These are phyloP conservation scores for Struthio camelus DNA, from an alignment of 2,113 vertebrate species.

Conservation along the genomic window DNA sequence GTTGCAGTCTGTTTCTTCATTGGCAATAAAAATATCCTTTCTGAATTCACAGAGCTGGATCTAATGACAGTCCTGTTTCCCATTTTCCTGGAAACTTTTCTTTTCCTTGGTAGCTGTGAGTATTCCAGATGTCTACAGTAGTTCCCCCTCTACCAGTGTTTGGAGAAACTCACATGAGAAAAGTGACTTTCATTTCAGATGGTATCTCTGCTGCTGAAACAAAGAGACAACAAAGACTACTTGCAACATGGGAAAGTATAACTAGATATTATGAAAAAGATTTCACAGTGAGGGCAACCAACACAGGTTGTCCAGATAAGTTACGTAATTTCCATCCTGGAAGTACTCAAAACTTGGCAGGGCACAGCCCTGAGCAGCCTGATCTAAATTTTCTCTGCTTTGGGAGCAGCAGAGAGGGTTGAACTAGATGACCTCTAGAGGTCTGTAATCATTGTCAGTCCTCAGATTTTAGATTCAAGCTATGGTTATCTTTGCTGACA, in stretches of 20 bases:
- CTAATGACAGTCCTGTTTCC: background rate
- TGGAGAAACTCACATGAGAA: background rate
- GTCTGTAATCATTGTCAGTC: background rate
- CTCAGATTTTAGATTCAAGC: background rate
- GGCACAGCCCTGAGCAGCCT: background rate
- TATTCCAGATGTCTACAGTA: background rate
- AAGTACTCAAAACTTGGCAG: background rate
- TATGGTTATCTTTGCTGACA: background rate
- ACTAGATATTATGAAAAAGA: background rate
- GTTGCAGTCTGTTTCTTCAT: background rate
- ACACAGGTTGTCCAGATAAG: background rate
- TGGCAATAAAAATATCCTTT: background rate
- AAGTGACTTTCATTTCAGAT: background rate
- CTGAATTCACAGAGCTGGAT: background rate
- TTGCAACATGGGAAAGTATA: background rate
- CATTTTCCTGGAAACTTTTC: background rate
- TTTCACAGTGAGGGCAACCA: background rate
- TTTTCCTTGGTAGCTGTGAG: background rate
- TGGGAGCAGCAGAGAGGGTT: background rate
- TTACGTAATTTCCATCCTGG: background rate
- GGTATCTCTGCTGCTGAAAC: background rate
- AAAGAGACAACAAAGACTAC: background rate
- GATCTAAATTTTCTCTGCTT: background rate
- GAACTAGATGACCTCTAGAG: background rate
- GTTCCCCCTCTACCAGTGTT: background rate